Conservation (phyloP, 2,113 vertebrate species). For the Apaloderma vittatum region DNA sequence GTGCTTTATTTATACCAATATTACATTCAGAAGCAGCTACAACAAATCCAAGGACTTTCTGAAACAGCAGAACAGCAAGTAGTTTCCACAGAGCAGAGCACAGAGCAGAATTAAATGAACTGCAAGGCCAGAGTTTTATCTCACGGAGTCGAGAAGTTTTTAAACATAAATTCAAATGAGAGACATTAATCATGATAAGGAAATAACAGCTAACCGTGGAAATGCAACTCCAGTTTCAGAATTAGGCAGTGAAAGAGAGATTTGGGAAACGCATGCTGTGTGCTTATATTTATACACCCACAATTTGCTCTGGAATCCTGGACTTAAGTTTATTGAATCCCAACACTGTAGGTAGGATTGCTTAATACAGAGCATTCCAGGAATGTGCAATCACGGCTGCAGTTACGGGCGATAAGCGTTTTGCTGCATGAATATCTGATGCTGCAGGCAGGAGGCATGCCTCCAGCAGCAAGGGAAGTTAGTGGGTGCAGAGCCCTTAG, state of each 20-base stretch:
- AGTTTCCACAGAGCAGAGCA: constrained; percentile 3
- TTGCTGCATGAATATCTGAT: background rate
- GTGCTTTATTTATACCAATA: constrained; percentile 63
- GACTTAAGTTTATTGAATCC: constrained; percentile 46
- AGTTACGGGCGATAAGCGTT: fast-evolving
- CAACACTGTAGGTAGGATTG: background rate
- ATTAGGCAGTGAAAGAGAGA: background rate
- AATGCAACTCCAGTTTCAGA: background rate
- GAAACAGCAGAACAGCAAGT: constrained; percentile 42
- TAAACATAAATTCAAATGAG: background rate
- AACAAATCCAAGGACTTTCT: constrained; percentile 46
- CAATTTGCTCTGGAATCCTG: background rate
- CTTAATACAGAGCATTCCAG: constrained; percentile 1
- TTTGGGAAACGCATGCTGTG: background rate
- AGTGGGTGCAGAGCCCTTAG: background rate
- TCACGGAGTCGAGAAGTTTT: background rate
- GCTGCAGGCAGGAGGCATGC: background rate
- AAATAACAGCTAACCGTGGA: background rate
- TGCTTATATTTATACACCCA: background rate
- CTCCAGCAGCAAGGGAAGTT: background rate
- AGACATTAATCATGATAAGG: background rate
- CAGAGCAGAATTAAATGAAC: constrained; percentile 3
- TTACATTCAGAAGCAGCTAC: constrained; percentile 31
- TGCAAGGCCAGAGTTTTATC: background rate
- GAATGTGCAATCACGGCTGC: background rate